Base-by-base conservation (phyloP, 2,113 vertebrate genomes). In the Poecilia latipinna region DNA sequence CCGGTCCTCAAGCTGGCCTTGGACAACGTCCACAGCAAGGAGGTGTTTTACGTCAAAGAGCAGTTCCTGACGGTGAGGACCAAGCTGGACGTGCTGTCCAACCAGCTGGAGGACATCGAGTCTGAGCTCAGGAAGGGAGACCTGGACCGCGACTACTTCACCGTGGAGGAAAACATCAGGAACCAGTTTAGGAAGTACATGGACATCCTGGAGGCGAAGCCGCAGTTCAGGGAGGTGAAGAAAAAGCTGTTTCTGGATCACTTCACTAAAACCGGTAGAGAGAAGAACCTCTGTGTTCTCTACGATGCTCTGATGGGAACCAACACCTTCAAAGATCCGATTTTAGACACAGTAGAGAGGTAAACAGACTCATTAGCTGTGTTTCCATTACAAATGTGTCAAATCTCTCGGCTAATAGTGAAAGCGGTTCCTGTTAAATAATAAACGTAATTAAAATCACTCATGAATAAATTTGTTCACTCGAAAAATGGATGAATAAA, bases 131-230 rank as follows among this genome's bases (percentile, higher is more conserved):
- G 90, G 88, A 95, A 92, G 84, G 90, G 90, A 0, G 65, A 61
- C 2, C 68, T 94, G 69, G 94, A 95, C 67, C 84, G 87, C 0
- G 83, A 90, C 19, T 95, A 94, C 84, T 95, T 95, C 70, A 61
- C 65, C 0, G 85, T 92, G 61, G 94, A 95, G 82, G 95, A 95
- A 83, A 95, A 95, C 86, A 79, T 95, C 24, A 79, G 92, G 33
- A 95, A 94, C 88, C 94, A 94, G 89, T 95, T 95, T 26, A 74
- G 93, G 67, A 95, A 95, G 66, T 95, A 94, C 33, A 77, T 95
- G 86, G 94, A 95, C 74, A 93, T 95, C 77, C 42, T 95, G 63
- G 93, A 95, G 42, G 93, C 94, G 0, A 93, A 93, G 31, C 90
- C 85, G 24, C 86, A 94, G 88, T 95, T 94, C 86, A 86, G 24